Conservation (phyloP, 64 coral and sea anemone genomes). For the Porites lutea region DNA sequence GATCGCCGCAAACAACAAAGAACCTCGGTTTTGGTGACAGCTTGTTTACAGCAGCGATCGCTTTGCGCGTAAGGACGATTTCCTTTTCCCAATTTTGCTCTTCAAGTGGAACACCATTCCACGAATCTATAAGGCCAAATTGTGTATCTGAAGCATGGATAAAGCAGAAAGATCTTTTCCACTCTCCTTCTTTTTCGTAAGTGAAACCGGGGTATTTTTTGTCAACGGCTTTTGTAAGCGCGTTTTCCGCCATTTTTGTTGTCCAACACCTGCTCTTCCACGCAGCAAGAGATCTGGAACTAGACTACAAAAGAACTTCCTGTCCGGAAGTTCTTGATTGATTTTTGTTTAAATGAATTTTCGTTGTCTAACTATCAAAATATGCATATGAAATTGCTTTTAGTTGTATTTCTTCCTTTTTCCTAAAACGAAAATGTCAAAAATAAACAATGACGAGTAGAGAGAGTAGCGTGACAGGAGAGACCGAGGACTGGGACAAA, state of each 20-base stretch:
- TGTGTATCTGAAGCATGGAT: constrained; percentile 97
- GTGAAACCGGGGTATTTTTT: constrained; percentile 86
- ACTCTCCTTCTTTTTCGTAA: constrained; percentile 86
- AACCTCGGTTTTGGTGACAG: constrained; percentile 92
- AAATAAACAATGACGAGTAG: not conserved
- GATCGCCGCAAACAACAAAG: constrained; percentile 99
- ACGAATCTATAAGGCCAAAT: constrained; percentile 94
- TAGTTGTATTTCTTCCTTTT: too few relatives aligned
- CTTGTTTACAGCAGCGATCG: constrained; percentile 82
- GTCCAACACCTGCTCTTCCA: constrained; percentile 37
- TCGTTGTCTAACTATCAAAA: too few relatives aligned
- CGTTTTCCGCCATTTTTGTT: constrained; percentile 66
- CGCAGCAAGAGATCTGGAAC: constrained; percentile 15
- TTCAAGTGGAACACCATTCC: constrained; percentile 86
- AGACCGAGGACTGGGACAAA: constrained; percentile 3
- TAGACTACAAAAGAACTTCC: constrained; percentile 8
- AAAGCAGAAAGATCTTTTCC: constrained; percentile 94
- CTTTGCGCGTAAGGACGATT: constrained; percentile 84
- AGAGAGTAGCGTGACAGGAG: not conserved
- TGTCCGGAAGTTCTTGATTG: not conserved
- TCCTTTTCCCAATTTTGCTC: constrained; percentile 89
- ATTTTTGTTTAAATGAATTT: too few relatives aligned
- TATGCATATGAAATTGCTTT: too few relatives aligned
- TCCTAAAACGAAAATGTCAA: too few relatives aligned
- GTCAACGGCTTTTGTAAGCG: constrained; percentile 61